Percentiles rank a stretch among this genome's conserved stretches.
Evolutionary conservation across 2,797 vertebrate genomes (phyloP).

Genomic region (Hippocampus kuda): DNA sequence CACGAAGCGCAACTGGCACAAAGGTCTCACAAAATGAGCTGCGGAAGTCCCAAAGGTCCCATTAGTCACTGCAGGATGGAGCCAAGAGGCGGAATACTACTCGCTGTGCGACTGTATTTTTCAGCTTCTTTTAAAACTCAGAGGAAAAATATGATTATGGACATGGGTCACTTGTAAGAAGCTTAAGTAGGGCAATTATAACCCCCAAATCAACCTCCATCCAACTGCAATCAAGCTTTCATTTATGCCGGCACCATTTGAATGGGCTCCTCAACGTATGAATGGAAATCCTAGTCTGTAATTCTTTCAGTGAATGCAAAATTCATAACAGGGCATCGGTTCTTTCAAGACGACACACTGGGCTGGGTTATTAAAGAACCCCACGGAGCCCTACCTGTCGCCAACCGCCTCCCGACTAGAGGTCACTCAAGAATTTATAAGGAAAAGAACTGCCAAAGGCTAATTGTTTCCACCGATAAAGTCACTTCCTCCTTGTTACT

Average conservation of each 20-base stretch:
- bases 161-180: slow-evolving; percentile 23
- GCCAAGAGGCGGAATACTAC: slow-evolving; percentile 18
- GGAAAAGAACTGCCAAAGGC: neutral
- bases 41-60: slow-evolving; percentile 33
- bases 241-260: neutral
- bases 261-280: neutral
- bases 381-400: too few species aligned
- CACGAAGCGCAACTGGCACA: slow-evolving; percentile 33
- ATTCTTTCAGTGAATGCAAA: neutral
- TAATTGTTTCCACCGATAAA: slow-evolving; percentile 11
- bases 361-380: neutral
- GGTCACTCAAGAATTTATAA: neutral
- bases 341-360: neutral
- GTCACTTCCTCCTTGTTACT: slow-evolving; percentile 10
- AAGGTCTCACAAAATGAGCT: slow-evolving; percentile 39
- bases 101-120: slow-evolving; percentile 24
- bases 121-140: slow-evolving; percentile 23
- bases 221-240: neutral
- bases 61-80: slow-evolving; percentile 30
- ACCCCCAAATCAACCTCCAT: neutral
- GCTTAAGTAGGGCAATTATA: neutral
- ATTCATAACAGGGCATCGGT: neutral
- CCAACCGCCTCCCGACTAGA: neutral
- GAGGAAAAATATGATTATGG: slow-evolving; percentile 25
- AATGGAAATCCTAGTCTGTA: neutral